These are phyloP conservation scores for Adelges cooleyi DNA, from an alignment of 1,140 invertebrate genomes.

Conservation along the genomic window DNA sequence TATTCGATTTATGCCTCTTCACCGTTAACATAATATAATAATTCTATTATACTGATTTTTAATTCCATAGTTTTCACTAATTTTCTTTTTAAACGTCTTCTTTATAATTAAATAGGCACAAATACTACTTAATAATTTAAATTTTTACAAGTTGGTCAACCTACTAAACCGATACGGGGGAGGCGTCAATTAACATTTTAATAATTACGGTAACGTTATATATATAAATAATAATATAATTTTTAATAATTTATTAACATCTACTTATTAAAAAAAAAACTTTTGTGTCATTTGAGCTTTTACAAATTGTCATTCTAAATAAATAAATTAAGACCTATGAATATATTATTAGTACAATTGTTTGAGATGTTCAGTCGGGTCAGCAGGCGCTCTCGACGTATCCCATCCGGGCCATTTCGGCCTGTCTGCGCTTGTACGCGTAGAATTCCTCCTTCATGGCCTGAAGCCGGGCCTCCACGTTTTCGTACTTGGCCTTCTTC, in stretches of 20 bases:
- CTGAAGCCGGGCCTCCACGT: slow-evolving; percentile 79
- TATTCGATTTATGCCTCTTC: slow-evolving; percentile 2
- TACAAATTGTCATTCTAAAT: background rate
- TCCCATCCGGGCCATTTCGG: slow-evolving; percentile 41
- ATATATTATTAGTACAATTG: background rate
- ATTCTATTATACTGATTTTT: too few relatives aligned
- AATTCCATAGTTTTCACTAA: background rate
- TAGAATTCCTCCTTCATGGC: slow-evolving; percentile 93
- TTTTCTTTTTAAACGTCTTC: background rate
- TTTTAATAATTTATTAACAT: background rate
- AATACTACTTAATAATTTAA: background rate
- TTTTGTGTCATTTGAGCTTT: slow-evolving; percentile 5
- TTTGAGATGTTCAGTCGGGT: slow-evolving; percentile 31
- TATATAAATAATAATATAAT: background rate
- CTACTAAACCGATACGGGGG: background rate
- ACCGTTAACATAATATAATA: too few relatives aligned
- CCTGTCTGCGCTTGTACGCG: slow-evolving; percentile 78
- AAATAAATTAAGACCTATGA: background rate
- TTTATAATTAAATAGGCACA: too few relatives aligned
- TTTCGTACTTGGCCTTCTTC: slow-evolving; percentile 52
- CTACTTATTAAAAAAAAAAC: too few relatives aligned
- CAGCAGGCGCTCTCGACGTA: slow-evolving; percentile 63
- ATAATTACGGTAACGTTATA: slow-evolving; percentile 13
- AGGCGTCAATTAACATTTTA: background rate
- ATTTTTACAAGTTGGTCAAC: background rate